Conservation (phyloP, 1,140 invertebrate genomes). For the Adoxophyes honmai region DNA sequence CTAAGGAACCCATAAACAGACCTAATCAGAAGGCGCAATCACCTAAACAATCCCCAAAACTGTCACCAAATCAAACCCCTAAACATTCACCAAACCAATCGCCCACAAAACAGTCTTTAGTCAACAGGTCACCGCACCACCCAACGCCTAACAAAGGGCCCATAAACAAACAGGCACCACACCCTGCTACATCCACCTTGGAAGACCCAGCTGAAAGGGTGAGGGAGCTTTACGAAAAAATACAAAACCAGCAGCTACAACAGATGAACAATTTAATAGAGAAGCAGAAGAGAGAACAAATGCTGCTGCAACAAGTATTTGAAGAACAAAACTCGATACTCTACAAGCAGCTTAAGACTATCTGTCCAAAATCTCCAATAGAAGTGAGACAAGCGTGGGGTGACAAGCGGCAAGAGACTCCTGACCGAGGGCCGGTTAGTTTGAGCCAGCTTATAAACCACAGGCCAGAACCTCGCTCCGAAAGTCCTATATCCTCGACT, state of each 20-base stretch:
- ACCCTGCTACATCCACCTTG: constrained; percentile 33
- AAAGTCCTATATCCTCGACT: constrained; percentile 45
- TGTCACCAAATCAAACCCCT: background rate
- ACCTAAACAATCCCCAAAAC: constrained; percentile 14
- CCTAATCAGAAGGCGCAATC: too few relatives aligned
- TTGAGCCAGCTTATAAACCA: constrained; percentile 62
- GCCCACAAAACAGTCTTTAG: constrained; percentile 11
- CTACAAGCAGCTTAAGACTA: constrained; percentile 77
- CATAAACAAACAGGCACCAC: background rate
- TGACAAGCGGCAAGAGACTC: constrained; percentile 33
- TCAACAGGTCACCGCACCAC: constrained; percentile 17
- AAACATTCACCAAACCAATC: background rate
- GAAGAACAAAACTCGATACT: constrained; percentile 79
- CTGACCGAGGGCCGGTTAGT: constrained; percentile 54
- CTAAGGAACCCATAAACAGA: constrained; percentile 20
- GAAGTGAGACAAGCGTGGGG: constrained; percentile 59
- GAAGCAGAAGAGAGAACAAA: constrained; percentile 79
- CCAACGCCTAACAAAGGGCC: constrained; percentile 17
- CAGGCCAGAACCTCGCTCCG: constrained; percentile 28
- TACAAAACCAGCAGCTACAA: constrained; percentile 79
- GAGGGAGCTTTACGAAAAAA: constrained; percentile 70
- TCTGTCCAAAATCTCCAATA: constrained; percentile 56
- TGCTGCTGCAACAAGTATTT: constrained; percentile 78
- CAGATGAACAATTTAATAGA: constrained; percentile 78
- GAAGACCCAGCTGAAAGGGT: constrained; percentile 59